Conservation (phyloP, 2,888 invertebrate species). For the Agrotis ipsilon region DNA sequence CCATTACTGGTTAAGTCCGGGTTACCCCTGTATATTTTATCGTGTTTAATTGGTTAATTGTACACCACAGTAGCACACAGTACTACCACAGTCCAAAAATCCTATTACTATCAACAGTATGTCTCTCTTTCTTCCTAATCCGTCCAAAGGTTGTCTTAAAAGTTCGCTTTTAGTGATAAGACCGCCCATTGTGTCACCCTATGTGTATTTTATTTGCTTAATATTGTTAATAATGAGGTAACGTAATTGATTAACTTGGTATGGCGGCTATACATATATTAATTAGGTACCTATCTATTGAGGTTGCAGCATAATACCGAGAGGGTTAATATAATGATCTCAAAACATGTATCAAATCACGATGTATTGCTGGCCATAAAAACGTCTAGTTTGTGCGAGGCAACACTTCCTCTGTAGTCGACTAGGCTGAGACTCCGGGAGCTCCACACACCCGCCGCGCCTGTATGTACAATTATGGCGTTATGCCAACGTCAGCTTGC, state of each 20-base stretch:
- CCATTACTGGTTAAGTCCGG: too few relatives aligned
- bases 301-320: constrained; percentile 23
- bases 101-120: too few relatives aligned
- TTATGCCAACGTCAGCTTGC: constrained; percentile 81
- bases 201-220: too few relatives aligned
- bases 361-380: constrained; percentile 77
- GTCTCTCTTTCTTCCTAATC: too few relatives aligned
- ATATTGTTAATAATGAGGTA: not conserved
- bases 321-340: constrained; percentile 47
- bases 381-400: constrained; percentile 77
- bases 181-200: too few relatives aligned
- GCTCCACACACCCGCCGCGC: constrained; percentile 72
- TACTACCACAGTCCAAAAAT: too few relatives aligned
- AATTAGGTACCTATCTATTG: not conserved
- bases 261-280: not conserved
- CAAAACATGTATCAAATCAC: constrained; percentile 69
- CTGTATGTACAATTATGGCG: constrained; percentile 83
- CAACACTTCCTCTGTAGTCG: constrained; percentile 75
- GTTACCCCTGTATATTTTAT: too few relatives aligned
- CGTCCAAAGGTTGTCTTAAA: too few relatives aligned
- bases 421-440: constrained; percentile 76
- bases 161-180: too few relatives aligned
- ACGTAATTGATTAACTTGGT: not conserved
- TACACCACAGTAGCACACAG: too few relatives aligned
- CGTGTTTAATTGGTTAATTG: too few relatives aligned